Percentiles rank a stretch among this genome's conserved stretches.
phyloP scores from a whole-genome alignment of 2,888 invertebrate species.

The Pantelozetes paolii region DNA sequence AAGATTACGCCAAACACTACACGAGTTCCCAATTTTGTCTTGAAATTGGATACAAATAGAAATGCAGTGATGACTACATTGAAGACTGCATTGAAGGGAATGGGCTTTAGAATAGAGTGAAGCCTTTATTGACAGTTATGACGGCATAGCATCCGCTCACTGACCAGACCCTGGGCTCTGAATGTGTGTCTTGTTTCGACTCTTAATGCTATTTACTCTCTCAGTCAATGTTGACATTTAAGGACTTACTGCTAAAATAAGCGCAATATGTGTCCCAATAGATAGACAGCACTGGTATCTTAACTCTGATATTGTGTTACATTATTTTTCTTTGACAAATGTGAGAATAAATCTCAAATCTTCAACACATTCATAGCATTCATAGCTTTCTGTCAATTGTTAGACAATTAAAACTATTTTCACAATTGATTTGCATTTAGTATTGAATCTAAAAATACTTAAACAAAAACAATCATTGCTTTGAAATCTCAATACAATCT shows the following conservation, averaged over 20 bases:
- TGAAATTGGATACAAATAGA: slow-evolving; percentile 23
- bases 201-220: slow-evolving; percentile 31
- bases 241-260: slow-evolving; percentile 29
- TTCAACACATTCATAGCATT: neutral
- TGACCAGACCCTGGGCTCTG: slow-evolving; percentile 13
- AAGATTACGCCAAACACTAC: slow-evolving; percentile 12
- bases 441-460: neutral
- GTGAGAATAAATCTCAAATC: slow-evolving; percentile 10
- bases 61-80: neutral
- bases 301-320: slow-evolving; percentile 21
- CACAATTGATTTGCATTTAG: neutral
- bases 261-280: slow-evolving; percentile 12
- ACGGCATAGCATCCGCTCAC: slow-evolving; percentile 5
- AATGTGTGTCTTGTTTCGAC: slow-evolving; percentile 28
- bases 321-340: slow-evolving; percentile 19
- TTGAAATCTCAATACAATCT: neutral
- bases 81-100: neutral
- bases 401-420: neutral
- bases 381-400: slow-evolving; percentile 6
- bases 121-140: slow-evolving; percentile 16
- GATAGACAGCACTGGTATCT: neutral
- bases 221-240: slow-evolving; percentile 24
- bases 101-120: neutral
- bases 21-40: slow-evolving; percentile 19
- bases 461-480: neutral